Base-by-base conservation (phyloP, 2,113 vertebrate genomes). In the Myrmecobius fasciatus region DNA sequence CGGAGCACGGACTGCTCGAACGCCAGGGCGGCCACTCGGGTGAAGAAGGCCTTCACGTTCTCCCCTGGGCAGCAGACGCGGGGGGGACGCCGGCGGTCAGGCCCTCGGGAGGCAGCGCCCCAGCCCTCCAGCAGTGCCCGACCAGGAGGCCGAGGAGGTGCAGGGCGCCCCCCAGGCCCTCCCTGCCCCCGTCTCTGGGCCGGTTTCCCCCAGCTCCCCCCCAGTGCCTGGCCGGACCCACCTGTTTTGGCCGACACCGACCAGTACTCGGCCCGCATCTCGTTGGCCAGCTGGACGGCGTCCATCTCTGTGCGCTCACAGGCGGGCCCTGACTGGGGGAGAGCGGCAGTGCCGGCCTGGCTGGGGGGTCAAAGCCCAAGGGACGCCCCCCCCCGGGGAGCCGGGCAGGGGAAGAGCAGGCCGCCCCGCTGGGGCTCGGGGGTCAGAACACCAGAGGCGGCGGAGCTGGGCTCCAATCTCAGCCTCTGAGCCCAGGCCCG, bases 241-340 rank as follows among this genome's bases (percentile, higher is more conserved):
- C 99, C 99, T 53, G 99, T 99, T 98, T 99, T 99, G 96, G 99
- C 98, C 0, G 99, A 99, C 92, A 99, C 99, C 0, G 99, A 98
- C 99, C 99, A 99, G 97, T 99, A 99, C 93, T 99, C 99, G 0
- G 99, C 99, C 26, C 98, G 97, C 98, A 99, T 99, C 95, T 99
- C 98, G 0, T 96, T 97, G 92, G 99, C 99, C 94, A 99, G 97
- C 67, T 94, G 98, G 92, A 99, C 96, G 1, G 99, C 99, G 36
- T 99, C 99, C 11, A 92, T 98, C 96, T 99, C 99, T 2, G 98
- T 99, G 97, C 98, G 98, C 53, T 98, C 97, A 90, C 98, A 99
- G 26, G 98, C 99, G 2, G 99, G 99, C 93, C 91, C 97, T 91
- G 99, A 99, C 99, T 99, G 98, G 90, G 94, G 67, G 96, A 97